A percentile compares a stretch with the other conserved stretches of the same genome.
These are phyloP conservation scores for Siniperca knerii DNA, from an alignment of 2,113 vertebrate genomes.

Conservation along the genomic window DNA sequence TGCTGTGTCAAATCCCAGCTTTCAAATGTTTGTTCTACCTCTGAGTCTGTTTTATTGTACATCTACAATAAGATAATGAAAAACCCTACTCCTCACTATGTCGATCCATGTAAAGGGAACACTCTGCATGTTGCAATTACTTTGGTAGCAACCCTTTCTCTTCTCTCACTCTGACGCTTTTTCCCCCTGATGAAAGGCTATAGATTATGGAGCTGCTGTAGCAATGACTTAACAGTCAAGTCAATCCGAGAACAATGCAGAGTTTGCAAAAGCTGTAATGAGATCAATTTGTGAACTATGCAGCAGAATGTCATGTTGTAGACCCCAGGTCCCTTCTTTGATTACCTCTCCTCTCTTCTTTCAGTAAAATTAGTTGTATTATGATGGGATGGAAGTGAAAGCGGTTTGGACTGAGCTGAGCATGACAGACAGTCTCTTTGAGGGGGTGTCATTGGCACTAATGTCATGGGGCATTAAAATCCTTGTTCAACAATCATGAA, in stretches of 20 bases:
- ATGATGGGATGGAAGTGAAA: background rate
- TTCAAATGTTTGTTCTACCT: background rate
- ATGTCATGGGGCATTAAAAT: background rate
- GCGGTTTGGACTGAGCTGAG: background rate
- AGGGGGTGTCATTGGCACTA: background rate
- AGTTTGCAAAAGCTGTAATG: background rate
- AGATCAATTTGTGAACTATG: background rate
- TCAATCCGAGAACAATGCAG: background rate
- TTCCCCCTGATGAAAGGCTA: background rate
- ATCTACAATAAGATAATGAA: constrained; percentile 50
- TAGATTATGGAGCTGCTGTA: background rate
- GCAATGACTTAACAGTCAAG: background rate
- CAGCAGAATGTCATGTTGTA: background rate
- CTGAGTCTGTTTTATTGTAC: constrained; percentile 19
- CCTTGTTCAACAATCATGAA: background rate
- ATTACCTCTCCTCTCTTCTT: background rate
- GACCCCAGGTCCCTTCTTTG: background rate
- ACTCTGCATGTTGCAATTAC: constrained; percentile 43
- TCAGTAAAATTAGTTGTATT: background rate
- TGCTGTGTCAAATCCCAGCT: constrained; percentile 10
- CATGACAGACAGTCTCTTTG: background rate
- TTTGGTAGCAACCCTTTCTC: constrained; percentile 40
- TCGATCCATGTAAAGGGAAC: constrained; percentile 35
- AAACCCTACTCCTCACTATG: constrained; percentile 14
- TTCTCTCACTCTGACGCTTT: background rate